These are phyloP conservation scores for Pedicia rivosa DNA, from an alignment of 2,888 invertebrate species.

Conservation along the genomic window DNA sequence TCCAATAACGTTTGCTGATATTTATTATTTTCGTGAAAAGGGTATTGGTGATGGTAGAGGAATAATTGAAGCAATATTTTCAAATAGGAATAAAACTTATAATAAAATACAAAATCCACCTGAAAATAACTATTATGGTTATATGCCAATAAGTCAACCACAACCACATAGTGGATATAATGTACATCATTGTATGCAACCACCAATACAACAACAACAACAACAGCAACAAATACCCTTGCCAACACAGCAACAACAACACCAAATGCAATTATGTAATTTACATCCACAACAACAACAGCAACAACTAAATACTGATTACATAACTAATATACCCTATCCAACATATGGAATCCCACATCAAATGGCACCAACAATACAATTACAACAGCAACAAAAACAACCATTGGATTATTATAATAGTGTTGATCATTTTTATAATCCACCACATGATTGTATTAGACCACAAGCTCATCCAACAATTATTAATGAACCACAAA, in stretches of 20 bases:
- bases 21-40: constrained; percentile 31
- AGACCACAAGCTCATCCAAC: constrained; percentile 14
- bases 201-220: constrained; percentile 21
- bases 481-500: too few species aligned
- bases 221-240: constrained; percentile 19
- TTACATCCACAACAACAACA: constrained; percentile 5
- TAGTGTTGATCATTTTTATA: constrained; percentile 23
- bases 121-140: too few species aligned
- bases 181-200: too few species aligned
- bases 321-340: constrained; percentile 10
- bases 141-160: too few species aligned
- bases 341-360: constrained; percentile 13
- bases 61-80: not conserved
- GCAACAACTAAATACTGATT: constrained; percentile 9
- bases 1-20: constrained; percentile 46
- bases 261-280: constrained; percentile 9
- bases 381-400: constrained; percentile 25
- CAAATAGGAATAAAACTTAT: too few species aligned
- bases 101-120: too few species aligned
- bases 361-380: constrained; percentile 7
- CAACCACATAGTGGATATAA: too few species aligned
- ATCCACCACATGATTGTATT: constrained; percentile 23
- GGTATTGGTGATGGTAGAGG: constrained; percentile 17
- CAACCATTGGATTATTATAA: constrained; percentile 29
- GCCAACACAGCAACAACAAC: too few species aligned